These are phyloP conservation scores for Selene dorsalis DNA, from an alignment of 2,797 vertebrate species.

Conservation along the genomic window DNA sequence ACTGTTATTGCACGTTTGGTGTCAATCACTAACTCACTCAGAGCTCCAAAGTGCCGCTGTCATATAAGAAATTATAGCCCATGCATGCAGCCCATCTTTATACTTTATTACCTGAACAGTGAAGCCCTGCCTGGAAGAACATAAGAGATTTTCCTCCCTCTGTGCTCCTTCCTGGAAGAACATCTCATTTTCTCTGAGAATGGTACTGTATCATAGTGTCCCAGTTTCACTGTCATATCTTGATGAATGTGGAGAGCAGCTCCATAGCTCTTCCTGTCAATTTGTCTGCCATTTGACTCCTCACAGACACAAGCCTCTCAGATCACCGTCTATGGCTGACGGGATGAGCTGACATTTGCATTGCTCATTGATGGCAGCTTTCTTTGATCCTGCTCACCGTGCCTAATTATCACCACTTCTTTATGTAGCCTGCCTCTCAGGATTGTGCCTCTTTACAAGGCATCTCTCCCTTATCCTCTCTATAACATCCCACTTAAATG, in stretches of 20 bases:
- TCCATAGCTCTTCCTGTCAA: constrained; percentile 51
- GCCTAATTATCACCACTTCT: constrained; percentile 77
- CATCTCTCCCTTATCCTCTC: constrained; percentile 43
- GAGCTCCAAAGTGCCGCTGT: constrained; percentile 21
- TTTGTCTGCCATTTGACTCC: constrained; percentile 58
- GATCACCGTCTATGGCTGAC: constrained; percentile 66
- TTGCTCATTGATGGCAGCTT: constrained; percentile 74
- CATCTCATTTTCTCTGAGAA: constrained; percentile 36
- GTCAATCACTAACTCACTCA: constrained; percentile 25
- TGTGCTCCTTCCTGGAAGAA: constrained; percentile 22
- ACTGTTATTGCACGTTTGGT: constrained; percentile 8
- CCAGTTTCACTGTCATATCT: constrained; percentile 48
- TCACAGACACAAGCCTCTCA: constrained; percentile 57
- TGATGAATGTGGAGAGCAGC: constrained; percentile 43
- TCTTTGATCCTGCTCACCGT: constrained; percentile 76
- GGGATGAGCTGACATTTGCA: constrained; percentile 72
- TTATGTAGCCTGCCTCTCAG: constrained; percentile 57
- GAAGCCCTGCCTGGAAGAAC: constrained; percentile 30
- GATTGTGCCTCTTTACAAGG: constrained; percentile 57
- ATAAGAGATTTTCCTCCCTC: constrained; percentile 17
- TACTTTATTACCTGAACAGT: constrained; percentile 35
- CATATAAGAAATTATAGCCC: constrained; percentile 29
- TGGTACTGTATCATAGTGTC: constrained; percentile 24
- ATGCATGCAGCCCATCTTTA: not conserved
- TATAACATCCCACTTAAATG: constrained; percentile 59